phyloP scores from a whole-genome alignment of 2,113 vertebrate genomes.

The Cichladusa arquata region DNA sequence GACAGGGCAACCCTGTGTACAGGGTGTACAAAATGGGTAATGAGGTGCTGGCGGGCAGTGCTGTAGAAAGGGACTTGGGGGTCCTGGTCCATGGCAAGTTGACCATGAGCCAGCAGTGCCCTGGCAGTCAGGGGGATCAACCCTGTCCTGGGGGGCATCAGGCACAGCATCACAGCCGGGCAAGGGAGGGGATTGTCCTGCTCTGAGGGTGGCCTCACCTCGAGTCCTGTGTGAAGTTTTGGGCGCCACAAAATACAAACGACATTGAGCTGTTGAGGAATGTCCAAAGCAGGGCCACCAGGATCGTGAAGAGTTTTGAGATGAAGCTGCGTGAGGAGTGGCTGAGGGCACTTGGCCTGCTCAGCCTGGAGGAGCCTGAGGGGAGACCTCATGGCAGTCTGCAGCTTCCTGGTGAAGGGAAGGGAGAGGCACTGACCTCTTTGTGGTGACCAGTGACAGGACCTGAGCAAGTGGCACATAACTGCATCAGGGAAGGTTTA shows the following conservation, averaged over 20 bases:
- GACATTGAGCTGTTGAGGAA: not conserved
- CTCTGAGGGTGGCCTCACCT: not conserved
- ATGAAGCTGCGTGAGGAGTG: not conserved
- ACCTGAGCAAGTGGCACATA: not conserved
- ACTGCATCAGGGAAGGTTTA: not conserved
- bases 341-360: not conserved
- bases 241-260: not conserved
- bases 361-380: not conserved
- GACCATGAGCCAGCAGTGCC: not conserved
- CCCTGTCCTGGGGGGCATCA: fast-evolving
- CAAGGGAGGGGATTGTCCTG: not conserved
- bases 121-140: not conserved
- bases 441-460: not conserved
- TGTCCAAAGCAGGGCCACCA: not conserved
- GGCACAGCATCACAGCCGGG: fast-evolving
- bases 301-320: fast-evolving
- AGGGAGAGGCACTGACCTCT: not conserved
- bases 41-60: not conserved
- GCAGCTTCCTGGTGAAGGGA: fast-evolving
- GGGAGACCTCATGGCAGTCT: not conserved
- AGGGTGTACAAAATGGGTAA: not conserved
- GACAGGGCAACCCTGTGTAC: fast-evolving
- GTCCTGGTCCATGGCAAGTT: fast-evolving
- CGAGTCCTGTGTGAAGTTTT: fast-evolving
- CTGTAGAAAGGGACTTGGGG: fast-evolving